Conservation (phyloP, 1,140 invertebrate species). For the Druon quercuslanigerum region DNA sequence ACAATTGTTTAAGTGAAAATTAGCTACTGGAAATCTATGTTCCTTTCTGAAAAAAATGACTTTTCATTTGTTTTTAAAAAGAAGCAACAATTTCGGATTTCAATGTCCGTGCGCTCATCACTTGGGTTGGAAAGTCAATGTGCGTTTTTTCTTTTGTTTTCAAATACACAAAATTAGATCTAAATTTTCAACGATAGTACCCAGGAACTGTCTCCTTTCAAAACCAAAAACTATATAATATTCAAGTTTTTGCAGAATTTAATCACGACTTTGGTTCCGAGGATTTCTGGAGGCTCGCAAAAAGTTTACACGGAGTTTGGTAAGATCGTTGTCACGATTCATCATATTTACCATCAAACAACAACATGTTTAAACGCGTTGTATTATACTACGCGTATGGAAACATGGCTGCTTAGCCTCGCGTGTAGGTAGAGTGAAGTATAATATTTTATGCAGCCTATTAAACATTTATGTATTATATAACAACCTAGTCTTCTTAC, state of each 20-base stretch:
- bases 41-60: too few species aligned
- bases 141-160: background rate
- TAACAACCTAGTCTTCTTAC: constrained; percentile 56
- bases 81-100: too few species aligned
- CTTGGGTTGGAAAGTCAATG: background rate
- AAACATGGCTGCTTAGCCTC: constrained; percentile 55
- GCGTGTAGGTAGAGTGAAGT: constrained; percentile 54
- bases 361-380: constrained; percentile 33
- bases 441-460: constrained; percentile 58
- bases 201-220: background rate
- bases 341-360: constrained; percentile 18
- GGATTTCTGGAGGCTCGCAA: constrained; percentile 44
- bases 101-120: too few species aligned
- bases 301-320: constrained; percentile 47
- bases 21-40: too few species aligned
- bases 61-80: too few species aligned
- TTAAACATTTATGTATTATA: constrained; percentile 60
- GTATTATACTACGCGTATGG: constrained; percentile 37
- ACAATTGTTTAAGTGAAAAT: too few species aligned
- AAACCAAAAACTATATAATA: background rate
- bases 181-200: background rate
- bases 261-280: constrained; percentile 31
- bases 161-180: background rate
- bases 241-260: background rate
- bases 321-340: constrained; percentile 35